Evolutionary conservation across 2,113 vertebrate species (phyloP).

Genomic region (Python bivittatus): DNA sequence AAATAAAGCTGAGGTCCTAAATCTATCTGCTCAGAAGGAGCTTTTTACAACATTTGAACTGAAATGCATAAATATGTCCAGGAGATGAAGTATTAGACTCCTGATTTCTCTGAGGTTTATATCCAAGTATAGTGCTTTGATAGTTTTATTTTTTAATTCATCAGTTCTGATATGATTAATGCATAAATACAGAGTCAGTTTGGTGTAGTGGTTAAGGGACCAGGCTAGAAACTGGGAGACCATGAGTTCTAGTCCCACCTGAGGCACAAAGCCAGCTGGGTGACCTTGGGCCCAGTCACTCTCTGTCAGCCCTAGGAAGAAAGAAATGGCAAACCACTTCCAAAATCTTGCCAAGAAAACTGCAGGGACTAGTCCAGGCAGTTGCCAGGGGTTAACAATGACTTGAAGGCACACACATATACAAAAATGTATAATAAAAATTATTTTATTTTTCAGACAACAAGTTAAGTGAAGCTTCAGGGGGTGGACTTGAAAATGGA

Average conservation of each 20-base stretch:
- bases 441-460: conserved; percentile 79
- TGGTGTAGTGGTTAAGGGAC: background rate
- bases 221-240: background rate
- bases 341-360: background rate
- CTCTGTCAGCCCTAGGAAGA: background rate
- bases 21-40: background rate
- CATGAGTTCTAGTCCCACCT: background rate
- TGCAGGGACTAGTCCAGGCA: background rate
- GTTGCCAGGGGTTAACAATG: background rate
- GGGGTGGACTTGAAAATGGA: conserved; percentile 83
- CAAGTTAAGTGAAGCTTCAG: conserved; percentile 91
- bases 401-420: background rate
- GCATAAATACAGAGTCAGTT: background rate
- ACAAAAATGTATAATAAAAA: background rate
- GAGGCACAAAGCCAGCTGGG: background rate
- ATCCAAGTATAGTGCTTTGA: background rate
- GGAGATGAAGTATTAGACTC: background rate
- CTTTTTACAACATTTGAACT: background rate
- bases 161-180: background rate
- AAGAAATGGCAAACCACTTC: background rate
- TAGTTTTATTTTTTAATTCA: background rate
- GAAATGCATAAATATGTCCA: background rate
- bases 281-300: background rate
- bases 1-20: background rate
- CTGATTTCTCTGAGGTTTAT: background rate